These are phyloP conservation scores for Plutomurus gul DNA, from an alignment of 1,140 invertebrate genomes.

Conservation along the genomic window DNA sequence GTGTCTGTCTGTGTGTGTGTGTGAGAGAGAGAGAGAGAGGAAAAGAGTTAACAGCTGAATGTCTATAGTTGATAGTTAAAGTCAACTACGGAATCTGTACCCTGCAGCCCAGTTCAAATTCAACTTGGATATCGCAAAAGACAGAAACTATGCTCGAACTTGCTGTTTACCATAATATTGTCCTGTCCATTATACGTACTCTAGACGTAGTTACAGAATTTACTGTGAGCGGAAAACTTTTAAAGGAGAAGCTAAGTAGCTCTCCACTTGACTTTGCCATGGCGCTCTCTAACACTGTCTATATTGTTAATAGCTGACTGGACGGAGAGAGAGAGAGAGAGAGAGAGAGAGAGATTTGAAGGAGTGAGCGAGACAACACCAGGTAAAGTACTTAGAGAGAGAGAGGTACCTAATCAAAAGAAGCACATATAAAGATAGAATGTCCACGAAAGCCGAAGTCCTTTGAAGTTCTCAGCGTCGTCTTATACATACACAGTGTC, in stretches of 20 bases:
- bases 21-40: not conserved
- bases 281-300: not conserved
- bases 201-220: not conserved
- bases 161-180: not conserved
- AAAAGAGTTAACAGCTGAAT: not conserved
- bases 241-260: not conserved
- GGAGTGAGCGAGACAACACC: too few species aligned
- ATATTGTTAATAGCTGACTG: too few species aligned
- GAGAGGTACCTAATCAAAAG: too few species aligned
- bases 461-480: not conserved
- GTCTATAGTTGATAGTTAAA: not conserved
- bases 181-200: not conserved
- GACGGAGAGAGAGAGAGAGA: too few species aligned
- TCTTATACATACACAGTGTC: not conserved
- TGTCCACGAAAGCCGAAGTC: not conserved
- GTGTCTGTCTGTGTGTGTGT: not conserved
- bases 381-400: too few species aligned
- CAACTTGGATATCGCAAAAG: not conserved
- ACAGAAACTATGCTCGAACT: not conserved
- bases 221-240: conserved; percentile 19
- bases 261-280: not conserved
- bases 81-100: conserved; percentile 22
- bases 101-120: not conserved
- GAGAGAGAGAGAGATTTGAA: too few species aligned
- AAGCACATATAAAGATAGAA: not conserved